phyloP scores from a whole-genome alignment of 2,113 vertebrate species.

The Cebidichthys violaceus region DNA sequence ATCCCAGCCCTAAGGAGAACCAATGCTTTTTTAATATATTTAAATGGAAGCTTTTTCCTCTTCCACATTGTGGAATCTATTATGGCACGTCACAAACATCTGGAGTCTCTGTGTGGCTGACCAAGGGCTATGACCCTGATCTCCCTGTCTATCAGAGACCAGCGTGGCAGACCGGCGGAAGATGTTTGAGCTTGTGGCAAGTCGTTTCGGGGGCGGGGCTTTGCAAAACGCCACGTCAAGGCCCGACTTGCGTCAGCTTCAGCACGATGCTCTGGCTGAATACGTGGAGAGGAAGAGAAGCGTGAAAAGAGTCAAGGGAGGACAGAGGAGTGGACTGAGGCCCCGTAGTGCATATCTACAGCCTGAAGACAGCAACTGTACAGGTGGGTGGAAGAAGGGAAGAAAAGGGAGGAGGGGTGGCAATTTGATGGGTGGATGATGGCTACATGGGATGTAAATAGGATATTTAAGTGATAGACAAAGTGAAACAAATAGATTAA shows the following conservation, averaged over 20 bases:
- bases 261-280: slow-evolving; percentile 91
- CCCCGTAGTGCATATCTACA: slow-evolving; percentile 85
- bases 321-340: slow-evolving; percentile 68
- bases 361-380: slow-evolving; percentile 24
- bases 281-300: slow-evolving; percentile 92
- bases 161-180: slow-evolving; percentile 90
- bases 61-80: background rate
- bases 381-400: slow-evolving; percentile 43
- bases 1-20: background rate
- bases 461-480: background rate
- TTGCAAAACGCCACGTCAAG: slow-evolving; percentile 81
- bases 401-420: too few relatives aligned
- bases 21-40: too few relatives aligned
- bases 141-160: slow-evolving; percentile 75
- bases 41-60: background rate
- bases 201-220: background rate
- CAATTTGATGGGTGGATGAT: background rate
- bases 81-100: background rate
- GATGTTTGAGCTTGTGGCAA: slow-evolving; percentile 89
- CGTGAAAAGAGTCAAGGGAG: slow-evolving; percentile 61
- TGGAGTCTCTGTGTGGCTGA: background rate
- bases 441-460: background rate
- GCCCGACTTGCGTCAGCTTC: slow-evolving; percentile 90
- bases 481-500: background rate
- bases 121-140: background rate